These are phyloP conservation scores for Blastobasis lacticolella DNA, from an alignment of 2,888 invertebrate genomes.

Conservation along the genomic window DNA sequence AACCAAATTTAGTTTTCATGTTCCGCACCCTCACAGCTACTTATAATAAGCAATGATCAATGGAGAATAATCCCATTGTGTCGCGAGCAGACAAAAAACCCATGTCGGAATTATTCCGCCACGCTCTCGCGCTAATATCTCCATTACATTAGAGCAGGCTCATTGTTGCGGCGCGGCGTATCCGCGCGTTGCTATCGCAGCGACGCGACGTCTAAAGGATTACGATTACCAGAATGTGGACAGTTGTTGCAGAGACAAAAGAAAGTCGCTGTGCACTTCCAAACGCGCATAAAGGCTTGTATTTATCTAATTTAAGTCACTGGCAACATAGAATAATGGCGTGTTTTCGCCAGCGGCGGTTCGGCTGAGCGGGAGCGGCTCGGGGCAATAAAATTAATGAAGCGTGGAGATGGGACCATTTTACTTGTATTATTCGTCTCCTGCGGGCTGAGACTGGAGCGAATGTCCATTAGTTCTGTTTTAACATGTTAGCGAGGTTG, in stretches of 20 bases:
- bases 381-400: constrained; percentile 74
- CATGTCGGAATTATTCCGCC: constrained; percentile 69
- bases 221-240: constrained; percentile 59
- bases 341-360: constrained; percentile 64
- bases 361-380: constrained; percentile 61
- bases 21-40: constrained; percentile 68
- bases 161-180: constrained; percentile 34
- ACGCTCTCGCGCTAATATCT: constrained; percentile 70
- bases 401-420: constrained; percentile 75
- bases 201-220: constrained; percentile 47
- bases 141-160: constrained; percentile 62
- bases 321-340: constrained; percentile 65
- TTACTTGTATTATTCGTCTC: constrained; percentile 75
- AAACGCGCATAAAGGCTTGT: constrained; percentile 60
- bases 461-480: constrained; percentile 76
- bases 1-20: constrained; percentile 75
- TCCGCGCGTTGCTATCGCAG: constrained; percentile 8
- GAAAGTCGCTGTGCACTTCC: constrained; percentile 48
- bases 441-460: constrained; percentile 71
- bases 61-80: constrained; percentile 74
- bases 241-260: constrained; percentile 66
- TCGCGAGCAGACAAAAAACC: constrained; percentile 63
- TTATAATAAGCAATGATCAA: constrained; percentile 74
- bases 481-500: constrained; percentile 75
- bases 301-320: constrained; percentile 71